These are phyloP conservation scores for Chaunax sp. DNA, from an alignment of 2,797 vertebrate genomes.

Conservation along the genomic window DNA sequence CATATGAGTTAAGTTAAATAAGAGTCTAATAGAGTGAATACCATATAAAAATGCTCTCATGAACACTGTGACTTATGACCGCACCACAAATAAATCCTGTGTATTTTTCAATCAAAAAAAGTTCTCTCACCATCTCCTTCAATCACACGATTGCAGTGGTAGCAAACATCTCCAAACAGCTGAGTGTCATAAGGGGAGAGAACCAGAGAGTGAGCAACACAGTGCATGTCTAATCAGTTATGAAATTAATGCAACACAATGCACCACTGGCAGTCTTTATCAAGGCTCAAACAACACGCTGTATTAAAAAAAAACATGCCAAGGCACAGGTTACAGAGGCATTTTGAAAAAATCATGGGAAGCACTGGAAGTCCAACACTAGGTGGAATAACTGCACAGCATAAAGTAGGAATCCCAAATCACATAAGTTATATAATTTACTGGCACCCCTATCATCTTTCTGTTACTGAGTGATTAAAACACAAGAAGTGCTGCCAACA, in stretches of 20 bases:
- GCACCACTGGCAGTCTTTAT: not conserved
- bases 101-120: not conserved
- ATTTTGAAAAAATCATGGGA: not conserved
- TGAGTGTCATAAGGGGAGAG: slow-evolving; percentile 66
- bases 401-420: not conserved
- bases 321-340: slow-evolving; percentile 15
- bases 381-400: slow-evolving; percentile 29
- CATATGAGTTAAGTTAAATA: slow-evolving; percentile 6
- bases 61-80: not conserved
- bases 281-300: slow-evolving; percentile 16
- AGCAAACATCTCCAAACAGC: slow-evolving; percentile 98
- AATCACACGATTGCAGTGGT: slow-evolving; percentile 97
- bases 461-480: not conserved
- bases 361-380: slow-evolving; percentile 24
- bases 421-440: not conserved
- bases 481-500: not conserved
- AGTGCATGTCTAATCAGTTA: not conserved
- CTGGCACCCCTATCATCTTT: not conserved
- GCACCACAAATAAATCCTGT: not conserved
- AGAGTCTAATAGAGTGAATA: not conserved
- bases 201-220: slow-evolving; percentile 35
- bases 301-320: slow-evolving; percentile 35
- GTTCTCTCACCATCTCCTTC: slow-evolving; percentile 93
- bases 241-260: slow-evolving; percentile 4
- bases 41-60: not conserved